Conservation (phyloP, 2,888 invertebrate genomes). For the Cynaeus angustus region DNA sequence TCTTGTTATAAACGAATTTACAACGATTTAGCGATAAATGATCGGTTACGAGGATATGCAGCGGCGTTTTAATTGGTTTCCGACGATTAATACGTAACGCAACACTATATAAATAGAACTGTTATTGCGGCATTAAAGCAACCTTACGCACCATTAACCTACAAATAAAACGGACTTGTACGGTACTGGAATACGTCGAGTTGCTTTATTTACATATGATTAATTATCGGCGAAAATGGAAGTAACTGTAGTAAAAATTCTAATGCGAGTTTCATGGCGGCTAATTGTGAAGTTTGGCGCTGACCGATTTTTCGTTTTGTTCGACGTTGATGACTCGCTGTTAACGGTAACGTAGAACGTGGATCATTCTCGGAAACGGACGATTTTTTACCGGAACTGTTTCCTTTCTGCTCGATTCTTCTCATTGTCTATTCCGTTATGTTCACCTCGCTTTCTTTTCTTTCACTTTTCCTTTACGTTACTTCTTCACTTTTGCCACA, state of each 20-base stretch:
- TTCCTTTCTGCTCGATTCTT: too few relatives aligned
- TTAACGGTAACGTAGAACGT: too few relatives aligned
- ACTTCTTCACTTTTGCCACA: neutral
- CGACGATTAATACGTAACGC: constrained; percentile 34
- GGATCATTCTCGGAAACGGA: too few relatives aligned
- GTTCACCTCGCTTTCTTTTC: too few relatives aligned
- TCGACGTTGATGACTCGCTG: neutral
- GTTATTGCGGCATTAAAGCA: constrained; percentile 38
- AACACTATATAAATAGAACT: constrained; percentile 34
- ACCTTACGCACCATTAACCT: constrained; percentile 44
- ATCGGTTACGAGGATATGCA: constrained; percentile 27
- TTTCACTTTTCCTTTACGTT: too few relatives aligned
- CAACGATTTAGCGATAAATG: constrained; percentile 3
- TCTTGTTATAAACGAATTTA: too few relatives aligned
- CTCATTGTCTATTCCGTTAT: neutral
- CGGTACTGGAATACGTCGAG: constrained; percentile 12
- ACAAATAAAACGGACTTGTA: constrained; percentile 38
- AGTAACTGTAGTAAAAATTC: neutral
- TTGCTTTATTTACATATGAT: constrained; percentile 16
- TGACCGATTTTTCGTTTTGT: neutral
- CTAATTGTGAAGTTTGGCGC: neutral
- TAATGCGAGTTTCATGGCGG: constrained; percentile 25
- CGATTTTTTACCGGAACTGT: too few relatives aligned
- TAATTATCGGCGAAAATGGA: constrained; percentile 13
- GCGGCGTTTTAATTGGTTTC: constrained; percentile 37